A percentile compares a stretch with the other conserved stretches of the same genome.
Evolutionary conservation across 2,797 vertebrate genomes (phyloP).

Genomic region (Dermochelys coriacea): DNA sequence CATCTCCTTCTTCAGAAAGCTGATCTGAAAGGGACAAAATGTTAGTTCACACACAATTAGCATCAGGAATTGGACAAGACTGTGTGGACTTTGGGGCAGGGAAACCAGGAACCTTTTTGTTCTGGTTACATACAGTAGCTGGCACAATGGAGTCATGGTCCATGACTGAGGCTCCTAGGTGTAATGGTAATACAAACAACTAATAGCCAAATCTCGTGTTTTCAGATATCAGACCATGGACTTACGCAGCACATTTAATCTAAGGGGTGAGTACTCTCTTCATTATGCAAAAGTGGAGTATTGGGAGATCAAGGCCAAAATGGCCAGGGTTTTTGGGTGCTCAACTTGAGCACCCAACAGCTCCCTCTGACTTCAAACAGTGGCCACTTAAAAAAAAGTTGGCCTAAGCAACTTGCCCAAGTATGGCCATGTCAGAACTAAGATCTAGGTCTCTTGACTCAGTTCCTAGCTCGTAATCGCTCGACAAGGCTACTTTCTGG

Average conservation of each 20-base stretch:
- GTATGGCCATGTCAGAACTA: neutral
- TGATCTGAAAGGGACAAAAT: constrained; percentile 86
- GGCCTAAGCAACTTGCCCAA: accelerated
- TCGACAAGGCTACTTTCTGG: neutral
- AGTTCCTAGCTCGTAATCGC: accelerated
- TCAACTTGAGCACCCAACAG: neutral
- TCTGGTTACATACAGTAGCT: neutral
- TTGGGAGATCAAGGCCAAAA: neutral
- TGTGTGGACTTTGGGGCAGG: neutral
- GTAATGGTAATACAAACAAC: neutral
- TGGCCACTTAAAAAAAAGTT: neutral
- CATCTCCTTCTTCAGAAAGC: constrained; percentile 95
- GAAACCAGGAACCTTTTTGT: neutral
- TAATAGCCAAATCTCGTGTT: neutral
- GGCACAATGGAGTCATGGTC: neutral
- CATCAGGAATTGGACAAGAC: accelerated
- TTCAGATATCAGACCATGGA: neutral
- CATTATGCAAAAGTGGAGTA: neutral
- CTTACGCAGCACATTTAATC: neutral
- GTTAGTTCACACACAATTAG: neutral
- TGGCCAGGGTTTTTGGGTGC: neutral
- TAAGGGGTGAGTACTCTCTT: neutral
- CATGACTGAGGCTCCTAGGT: neutral
- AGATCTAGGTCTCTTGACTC: neutral
- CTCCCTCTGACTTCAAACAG: neutral